phyloP scores from a whole-genome alignment of 2,797 vertebrate species.

The Chrysocyon brachyurus region DNA sequence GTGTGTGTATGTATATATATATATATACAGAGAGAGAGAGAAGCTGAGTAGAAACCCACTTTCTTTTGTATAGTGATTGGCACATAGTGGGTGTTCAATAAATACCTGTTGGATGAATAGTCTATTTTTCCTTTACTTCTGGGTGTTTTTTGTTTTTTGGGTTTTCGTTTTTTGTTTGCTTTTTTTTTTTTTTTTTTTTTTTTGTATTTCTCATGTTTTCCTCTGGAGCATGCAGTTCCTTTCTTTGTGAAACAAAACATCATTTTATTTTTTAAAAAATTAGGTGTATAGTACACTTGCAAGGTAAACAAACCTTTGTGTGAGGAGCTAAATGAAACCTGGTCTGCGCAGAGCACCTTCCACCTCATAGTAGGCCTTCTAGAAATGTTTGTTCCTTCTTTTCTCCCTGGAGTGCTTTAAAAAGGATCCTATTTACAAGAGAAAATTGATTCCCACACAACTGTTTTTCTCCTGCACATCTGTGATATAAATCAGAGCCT shows the following conservation, averaged over 20 bases:
- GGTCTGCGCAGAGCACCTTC: not conserved
- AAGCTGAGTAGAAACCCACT: not conserved
- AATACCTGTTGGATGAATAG: not conserved
- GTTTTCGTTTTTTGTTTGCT: not conserved
- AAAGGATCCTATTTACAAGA: slow-evolving; percentile 37
- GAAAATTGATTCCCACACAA: not conserved
- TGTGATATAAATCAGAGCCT: not conserved
- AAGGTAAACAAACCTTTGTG: not conserved
- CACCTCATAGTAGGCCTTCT: not conserved
- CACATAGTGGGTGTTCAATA: not conserved
- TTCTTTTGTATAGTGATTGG: not conserved
- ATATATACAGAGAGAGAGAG: not conserved
- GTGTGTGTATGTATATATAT: not conserved
- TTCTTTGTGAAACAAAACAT: not conserved
- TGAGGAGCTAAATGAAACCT: not conserved
- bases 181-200: not conserved
- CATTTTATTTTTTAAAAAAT: not conserved
- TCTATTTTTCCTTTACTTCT: not conserved
- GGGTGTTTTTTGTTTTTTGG: not conserved
- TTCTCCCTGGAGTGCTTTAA: not conserved
- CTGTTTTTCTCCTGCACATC: slow-evolving; percentile 7
- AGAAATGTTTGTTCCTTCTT: not conserved
- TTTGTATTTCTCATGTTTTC: not conserved
- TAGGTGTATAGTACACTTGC: not conserved
- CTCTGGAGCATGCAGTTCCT: not conserved